Evolutionary conservation across 2,797 vertebrate genomes (phyloP).

Genomic region (Discoglossus pictus): DNA sequence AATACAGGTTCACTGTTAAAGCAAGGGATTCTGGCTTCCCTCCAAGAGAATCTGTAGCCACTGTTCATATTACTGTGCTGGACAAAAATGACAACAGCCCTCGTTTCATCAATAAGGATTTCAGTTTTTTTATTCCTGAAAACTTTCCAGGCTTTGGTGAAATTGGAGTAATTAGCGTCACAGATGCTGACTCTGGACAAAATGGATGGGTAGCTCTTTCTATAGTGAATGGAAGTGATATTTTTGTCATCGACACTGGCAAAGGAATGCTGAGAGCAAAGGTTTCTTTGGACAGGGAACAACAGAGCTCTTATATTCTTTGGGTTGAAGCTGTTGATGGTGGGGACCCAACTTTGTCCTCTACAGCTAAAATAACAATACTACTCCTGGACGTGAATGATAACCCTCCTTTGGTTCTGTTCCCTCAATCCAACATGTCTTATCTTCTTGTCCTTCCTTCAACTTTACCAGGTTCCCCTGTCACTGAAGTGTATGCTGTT

Average conservation of each 20-base stretch:
- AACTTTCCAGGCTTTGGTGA: conserved; percentile 97
- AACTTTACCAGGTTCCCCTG: conserved; percentile 90
- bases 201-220: conserved; percentile 97
- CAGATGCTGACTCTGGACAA: conserved; percentile 87
- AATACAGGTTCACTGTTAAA: conserved; percentile 89
- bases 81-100: conserved; percentile 98
- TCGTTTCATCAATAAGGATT: conserved; percentile 96
- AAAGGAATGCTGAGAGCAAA: conserved; percentile 90
- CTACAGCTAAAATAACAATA: conserved; percentile 90
- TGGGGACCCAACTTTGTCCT: conserved; percentile 88
- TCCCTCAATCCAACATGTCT: conserved; percentile 96
- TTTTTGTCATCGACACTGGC: conserved; percentile 96
- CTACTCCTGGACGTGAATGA: conserved; percentile 96
- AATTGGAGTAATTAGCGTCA: conserved; percentile 93
- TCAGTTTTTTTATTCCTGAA: conserved; percentile 97
- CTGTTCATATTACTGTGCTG: conserved; percentile 84
- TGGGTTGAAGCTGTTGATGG: conserved; percentile 94
- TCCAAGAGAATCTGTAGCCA: conserved; percentile 86
- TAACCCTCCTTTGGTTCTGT: conserved; percentile 93
- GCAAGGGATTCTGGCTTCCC: conserved; percentile 89
- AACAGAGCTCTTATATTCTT: conserved; percentile 90
- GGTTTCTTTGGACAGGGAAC: conserved; percentile 90
- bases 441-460: conserved; percentile 91
- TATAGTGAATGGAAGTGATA: conserved; percentile 91
- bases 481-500: conserved; percentile 95